Evolutionary conservation across 1,140 invertebrate species (phyloP), one percentile per base, ranked within the genome.

Genomic region (Zaprionus inermis): DNA sequence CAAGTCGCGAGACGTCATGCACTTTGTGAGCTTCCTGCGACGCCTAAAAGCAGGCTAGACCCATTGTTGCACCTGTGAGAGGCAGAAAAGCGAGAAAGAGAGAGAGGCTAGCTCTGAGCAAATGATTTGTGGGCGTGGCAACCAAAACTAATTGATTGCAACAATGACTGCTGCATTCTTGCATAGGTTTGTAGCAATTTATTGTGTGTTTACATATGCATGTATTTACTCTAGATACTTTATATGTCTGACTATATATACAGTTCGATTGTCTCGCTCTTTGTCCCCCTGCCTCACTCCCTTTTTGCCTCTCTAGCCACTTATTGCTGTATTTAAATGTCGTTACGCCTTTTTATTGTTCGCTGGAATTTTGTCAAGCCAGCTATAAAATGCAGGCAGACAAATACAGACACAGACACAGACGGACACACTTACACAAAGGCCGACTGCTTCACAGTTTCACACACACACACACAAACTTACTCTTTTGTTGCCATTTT

Each of bases 311-410:
- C 16, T 12, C 44, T 44, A 1, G 4, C n/a, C 14, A 41, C n/a
- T 44, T 22, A 49, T 20, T 49, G 44, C 44, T 49, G 16, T 78
- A 41, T 72, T 69, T 61, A 66, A 76, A 76, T 73, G 58, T 32
- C 56, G 81, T 88, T 49, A 86, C 82, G 82, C 82, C 82, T 79
- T 88, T 86, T 86, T 86, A 82, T 77, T 86, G 82, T 86, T 77
- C 71, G 32, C 59, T 55, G 63, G 22, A 70, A 88, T 88, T 88
- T 86, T 86, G 69, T 88, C 82, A 88, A 82, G 85, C 51, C 66
- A 24, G 44, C 79, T 65, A 86, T 86, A 82, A 86, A 86, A 86
- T 88, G 83, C 82, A 86, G 83, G 77, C 82, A 64, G 20, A 41
- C 38, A 41, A 16, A 14, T 6, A 44, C 16, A 16, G 28, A 30